Percentiles rank a stretch among this genome's conserved stretches.
phyloP scores from a whole-genome alignment of 2,113 vertebrate species.

The Coryphaenoides rupestris region DNA sequence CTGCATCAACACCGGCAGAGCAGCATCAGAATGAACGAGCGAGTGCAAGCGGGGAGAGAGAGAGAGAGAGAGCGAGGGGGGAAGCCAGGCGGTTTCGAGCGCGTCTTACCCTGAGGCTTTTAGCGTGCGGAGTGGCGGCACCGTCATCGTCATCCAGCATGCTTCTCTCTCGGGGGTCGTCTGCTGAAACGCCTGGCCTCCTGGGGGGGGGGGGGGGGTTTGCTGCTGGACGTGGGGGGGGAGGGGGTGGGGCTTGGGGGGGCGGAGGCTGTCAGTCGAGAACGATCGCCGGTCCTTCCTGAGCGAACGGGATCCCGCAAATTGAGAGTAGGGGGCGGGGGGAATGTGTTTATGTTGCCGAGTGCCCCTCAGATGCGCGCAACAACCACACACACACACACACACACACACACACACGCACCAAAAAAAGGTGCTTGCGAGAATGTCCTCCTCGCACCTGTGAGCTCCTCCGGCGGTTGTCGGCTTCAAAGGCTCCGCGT shows the following conservation, averaged over 20 bases:
- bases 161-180: slow-evolving; percentile 72
- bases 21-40: not conserved
- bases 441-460: slow-evolving; percentile 49
- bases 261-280: slow-evolving; percentile 46
- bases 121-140: slow-evolving; percentile 76
- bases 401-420: slow-evolving; percentile 22
- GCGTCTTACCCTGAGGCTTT: slow-evolving; percentile 79
- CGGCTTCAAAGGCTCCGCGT: not conserved
- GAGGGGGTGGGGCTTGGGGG: not conserved
- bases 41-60: not conserved
- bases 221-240: slow-evolving; percentile 29
- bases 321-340: not conserved
- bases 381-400: slow-evolving; percentile 36
- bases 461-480: slow-evolving; percentile 12
- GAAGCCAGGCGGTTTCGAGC: not conserved
- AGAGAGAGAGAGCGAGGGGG: not conserved
- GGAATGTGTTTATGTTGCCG: slow-evolving; percentile 35
- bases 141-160: slow-evolving; percentile 81
- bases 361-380: slow-evolving; percentile 39
- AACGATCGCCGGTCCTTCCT: slow-evolving; percentile 36
- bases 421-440: slow-evolving; percentile 16
- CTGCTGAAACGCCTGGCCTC: slow-evolving; percentile 52
- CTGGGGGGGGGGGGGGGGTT: too few species aligned
- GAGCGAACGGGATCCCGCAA: slow-evolving; percentile 20
- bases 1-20: too few species aligned